phyloP scores from a whole-genome alignment of 2,113 vertebrate genomes.

The Leucopsar rothschildi region DNA sequence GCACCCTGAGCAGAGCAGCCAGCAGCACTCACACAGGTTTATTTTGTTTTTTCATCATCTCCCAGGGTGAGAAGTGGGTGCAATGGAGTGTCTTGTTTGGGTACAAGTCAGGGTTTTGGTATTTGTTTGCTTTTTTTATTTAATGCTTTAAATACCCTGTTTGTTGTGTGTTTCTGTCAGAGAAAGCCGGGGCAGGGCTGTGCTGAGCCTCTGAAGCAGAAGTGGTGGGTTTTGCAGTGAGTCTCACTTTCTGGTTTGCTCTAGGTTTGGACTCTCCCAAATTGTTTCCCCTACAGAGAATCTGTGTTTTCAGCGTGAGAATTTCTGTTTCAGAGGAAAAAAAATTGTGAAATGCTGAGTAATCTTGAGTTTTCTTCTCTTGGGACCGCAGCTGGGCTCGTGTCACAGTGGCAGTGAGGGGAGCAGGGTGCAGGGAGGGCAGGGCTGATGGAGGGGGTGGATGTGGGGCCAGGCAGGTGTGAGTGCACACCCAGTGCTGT shows the following conservation, averaged over 20 bases:
- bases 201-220: neutral
- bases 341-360: neutral
- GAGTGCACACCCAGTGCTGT: neutral
- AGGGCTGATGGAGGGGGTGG: neutral
- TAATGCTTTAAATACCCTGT: neutral
- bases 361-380: neutral
- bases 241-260: conserved; percentile 1
- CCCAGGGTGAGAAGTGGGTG: neutral
- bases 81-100: neutral
- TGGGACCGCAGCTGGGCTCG: neutral
- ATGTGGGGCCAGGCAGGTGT: neutral
- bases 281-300: neutral
- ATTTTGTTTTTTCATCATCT: neutral
- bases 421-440: neutral
- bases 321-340: neutral
- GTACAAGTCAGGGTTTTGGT: neutral
- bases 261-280: neutral
- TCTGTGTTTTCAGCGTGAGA: neutral
- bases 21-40: fast-evolving
- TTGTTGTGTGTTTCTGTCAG: neutral
- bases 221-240: neutral
- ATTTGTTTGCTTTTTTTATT: too few species aligned
- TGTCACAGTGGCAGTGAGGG: fast-evolving
- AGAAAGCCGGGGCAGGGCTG: neutral
- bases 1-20: neutral